These are phyloP conservation scores for Mus caroli DNA, from an alignment of 2,797 vertebrate species.

Conservation along the genomic window DNA sequence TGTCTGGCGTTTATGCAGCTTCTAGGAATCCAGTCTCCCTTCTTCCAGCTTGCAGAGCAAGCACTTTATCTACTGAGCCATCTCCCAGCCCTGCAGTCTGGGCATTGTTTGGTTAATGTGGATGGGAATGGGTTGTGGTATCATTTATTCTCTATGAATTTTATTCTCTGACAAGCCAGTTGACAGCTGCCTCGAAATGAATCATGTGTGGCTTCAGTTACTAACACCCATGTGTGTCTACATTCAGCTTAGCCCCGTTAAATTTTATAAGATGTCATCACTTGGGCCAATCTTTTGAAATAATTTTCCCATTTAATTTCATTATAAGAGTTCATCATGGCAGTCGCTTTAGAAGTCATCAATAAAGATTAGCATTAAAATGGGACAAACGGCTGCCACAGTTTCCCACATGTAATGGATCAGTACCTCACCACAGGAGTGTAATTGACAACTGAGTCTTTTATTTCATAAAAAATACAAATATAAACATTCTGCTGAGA, in stretches of 20 bases:
- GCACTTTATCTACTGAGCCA: background rate
- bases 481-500: constrained; percentile 3
- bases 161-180: background rate
- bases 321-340: background rate
- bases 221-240: background rate
- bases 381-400: background rate
- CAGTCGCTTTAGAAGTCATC: constrained; percentile 38
- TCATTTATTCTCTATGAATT: background rate
- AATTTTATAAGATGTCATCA: background rate
- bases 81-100: background rate
- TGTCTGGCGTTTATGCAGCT: background rate
- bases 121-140: too few relatives aligned
- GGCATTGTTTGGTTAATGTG: background rate
- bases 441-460: background rate
- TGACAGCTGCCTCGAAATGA: background rate
- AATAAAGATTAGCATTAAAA: constrained; percentile 42
- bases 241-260: background rate
- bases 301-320: constrained; percentile 52
- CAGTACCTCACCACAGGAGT: background rate
- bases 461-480: constrained; percentile 23
- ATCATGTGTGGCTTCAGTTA: background rate
- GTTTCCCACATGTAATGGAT: background rate
- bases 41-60: background rate
- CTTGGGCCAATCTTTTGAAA: constrained; percentile 9
- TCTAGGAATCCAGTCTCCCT: background rate